Evolutionary conservation across 2,797 vertebrate species (phyloP), one percentile per base, ranked within the genome.

Genomic region (Silurus lanzhouensis): DNA sequence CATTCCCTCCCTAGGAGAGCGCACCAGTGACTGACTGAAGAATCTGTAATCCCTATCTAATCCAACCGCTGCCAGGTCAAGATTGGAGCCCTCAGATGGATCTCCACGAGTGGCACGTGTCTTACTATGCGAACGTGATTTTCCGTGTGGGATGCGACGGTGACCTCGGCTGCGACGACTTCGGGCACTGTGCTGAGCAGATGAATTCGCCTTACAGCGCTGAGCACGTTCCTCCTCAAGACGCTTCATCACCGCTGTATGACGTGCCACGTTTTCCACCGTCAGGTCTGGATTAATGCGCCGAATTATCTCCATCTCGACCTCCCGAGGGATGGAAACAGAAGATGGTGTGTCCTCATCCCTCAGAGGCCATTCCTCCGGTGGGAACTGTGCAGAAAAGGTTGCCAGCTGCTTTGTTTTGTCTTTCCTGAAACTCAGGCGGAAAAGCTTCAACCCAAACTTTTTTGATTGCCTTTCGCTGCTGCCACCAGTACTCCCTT

Each of bases 211-310:
- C 93, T 99, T 99, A 93, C 96, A 97, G 88, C 97, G 95, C 85
- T 99, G 98, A 8, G 97, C 96, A 79, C 98, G 97, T 91, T 99
- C 98, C 90, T 99, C 98, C 91, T 99, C 98, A 89, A 99, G 95
- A 91, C 99, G 96, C 94, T 99, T 99, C 98, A 99, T 99, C 83
- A 99, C 97, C 72, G 98, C 98, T 17, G 98, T 99, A 93, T 99
- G 98, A 90, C 98, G 94, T 81, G 98, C 97, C 91, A 99, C 98
- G 19, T 99, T 99, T 93, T 99, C 98, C 93, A 99, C 98, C 1
- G 98, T 99, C 91, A 99, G 92, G 92, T 99, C 98, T 0, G 98
- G 98, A 93, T 99, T 99, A 91, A 99, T 99, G 60, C 98, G 95
- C 83, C 97, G 95, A 89, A 99, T 99, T 88, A 99, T 99, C 90